A percentile compares a stretch with the other conserved stretches of the same genome.
Evolutionary conservation across 2,888 invertebrate species (phyloP).

Genomic region (Cerceris ruficornis): DNA sequence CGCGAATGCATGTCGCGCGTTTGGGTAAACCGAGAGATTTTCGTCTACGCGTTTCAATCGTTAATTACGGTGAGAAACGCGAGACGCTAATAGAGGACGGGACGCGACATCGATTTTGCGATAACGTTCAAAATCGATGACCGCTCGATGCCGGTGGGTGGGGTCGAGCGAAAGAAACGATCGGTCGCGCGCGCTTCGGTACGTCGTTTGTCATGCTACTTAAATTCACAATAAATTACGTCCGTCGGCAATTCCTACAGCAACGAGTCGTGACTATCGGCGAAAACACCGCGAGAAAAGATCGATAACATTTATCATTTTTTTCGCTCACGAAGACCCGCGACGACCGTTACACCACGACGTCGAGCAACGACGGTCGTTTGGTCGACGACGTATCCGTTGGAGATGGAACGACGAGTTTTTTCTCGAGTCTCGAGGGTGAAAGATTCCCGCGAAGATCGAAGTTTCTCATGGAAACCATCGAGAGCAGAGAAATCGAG

Average conservation of each 20-base stretch:
- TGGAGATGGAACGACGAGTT: too few relatives aligned
- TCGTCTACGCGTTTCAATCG: slow-evolving; percentile 18
- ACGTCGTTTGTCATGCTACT: slow-evolving; percentile 10
- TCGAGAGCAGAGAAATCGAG: too few relatives aligned
- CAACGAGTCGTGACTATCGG: not conserved
- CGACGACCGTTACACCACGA: too few relatives aligned
- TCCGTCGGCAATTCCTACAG: not conserved
- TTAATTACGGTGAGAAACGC: slow-evolving; percentile 24
- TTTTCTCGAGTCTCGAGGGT: too few relatives aligned
- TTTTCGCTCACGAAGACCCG: too few relatives aligned
- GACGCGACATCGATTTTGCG: slow-evolving; percentile 26
- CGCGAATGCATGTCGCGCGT: not conserved
- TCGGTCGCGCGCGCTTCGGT: slow-evolving; percentile 1
- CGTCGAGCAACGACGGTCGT: too few relatives aligned
- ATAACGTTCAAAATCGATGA: slow-evolving; percentile 7
- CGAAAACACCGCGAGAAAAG: not conserved
- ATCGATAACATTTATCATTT: too few relatives aligned
- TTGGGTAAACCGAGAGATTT: slow-evolving; percentile 5
- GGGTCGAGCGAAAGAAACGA: slow-evolving; percentile 4
- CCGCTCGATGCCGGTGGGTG: not conserved
- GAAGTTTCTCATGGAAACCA: too few relatives aligned
- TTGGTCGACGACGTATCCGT: too few relatives aligned
- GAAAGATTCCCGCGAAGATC: too few relatives aligned
- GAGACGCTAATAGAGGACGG: slow-evolving; percentile 12
- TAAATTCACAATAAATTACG: slow-evolving; percentile 38